phyloP scores from a whole-genome alignment of 2,113 vertebrate genomes.

The Cryptomyrus ogoouensis region DNA sequence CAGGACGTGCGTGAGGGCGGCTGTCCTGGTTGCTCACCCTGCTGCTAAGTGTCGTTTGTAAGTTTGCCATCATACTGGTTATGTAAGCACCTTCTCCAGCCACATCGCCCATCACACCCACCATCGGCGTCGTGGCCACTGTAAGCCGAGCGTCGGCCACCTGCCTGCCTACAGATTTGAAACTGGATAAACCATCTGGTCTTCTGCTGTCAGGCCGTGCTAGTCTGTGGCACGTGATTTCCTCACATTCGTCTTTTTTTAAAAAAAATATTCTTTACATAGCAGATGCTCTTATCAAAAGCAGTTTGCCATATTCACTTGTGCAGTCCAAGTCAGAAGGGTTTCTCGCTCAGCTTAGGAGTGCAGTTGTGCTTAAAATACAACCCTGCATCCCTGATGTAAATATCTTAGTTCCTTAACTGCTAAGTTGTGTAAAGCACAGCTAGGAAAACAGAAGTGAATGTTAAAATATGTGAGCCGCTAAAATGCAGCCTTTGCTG shows the following conservation, averaged over 20 bases:
- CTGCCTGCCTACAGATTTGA: neutral
- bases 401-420: neutral
- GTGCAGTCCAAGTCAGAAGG: neutral
- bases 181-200: neutral
- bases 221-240: neutral
- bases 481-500: neutral
- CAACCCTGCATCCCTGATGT: neutral
- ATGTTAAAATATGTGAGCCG: neutral
- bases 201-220: neutral
- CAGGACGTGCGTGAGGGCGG: neutral
- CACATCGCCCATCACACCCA: neutral
- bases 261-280: neutral
- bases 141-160: neutral
- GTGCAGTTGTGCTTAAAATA: neutral
- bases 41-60: neutral
- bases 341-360: neutral
- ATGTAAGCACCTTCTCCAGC: neutral
- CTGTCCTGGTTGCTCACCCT: neutral
- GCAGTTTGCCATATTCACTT: neutral
- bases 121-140: neutral
- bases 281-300: neutral
- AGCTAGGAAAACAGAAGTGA: neutral
- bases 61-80: neutral
- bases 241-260: neutral
- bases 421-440: neutral